Evolutionary conservation across 92 coral and sea anemone genomes (phyloP).

Genomic region (Epizoanthus scotinus): DNA sequence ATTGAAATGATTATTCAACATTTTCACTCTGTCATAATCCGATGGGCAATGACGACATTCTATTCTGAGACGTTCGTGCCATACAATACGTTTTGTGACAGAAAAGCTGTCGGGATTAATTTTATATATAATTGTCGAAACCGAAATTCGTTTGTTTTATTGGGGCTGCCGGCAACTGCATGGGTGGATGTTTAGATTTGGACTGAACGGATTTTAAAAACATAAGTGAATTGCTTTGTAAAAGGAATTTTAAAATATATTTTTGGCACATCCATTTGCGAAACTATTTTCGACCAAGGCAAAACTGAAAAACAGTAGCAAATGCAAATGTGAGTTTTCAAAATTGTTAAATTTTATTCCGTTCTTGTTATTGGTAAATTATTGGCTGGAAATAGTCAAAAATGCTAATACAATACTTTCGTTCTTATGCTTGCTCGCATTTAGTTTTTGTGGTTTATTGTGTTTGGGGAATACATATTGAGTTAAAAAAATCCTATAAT

Average conservation of each 20-base stretch:
- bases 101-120: too few species aligned
- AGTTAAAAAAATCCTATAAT: background rate
- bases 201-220: too few species aligned
- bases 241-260: background rate
- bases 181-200: too few species aligned
- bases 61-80: background rate
- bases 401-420: background rate
- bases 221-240: background rate
- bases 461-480: background rate
- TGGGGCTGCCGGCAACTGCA: too few species aligned
- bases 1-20: background rate
- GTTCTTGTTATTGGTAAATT: background rate
- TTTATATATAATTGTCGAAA: too few species aligned
- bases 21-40: background rate
- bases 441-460: background rate
- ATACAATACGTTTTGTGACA: background rate
- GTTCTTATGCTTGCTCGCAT: background rate
- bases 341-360: constrained; percentile 2
- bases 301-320: background rate
- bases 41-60: background rate
- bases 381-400: background rate
- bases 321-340: constrained; percentile 11
- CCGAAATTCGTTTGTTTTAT: too few species aligned
- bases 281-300: background rate
- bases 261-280: background rate